Percentiles rank a stretch among this genome's conserved stretches.
These are phyloP conservation scores for Apotomis betuletana DNA, from an alignment of 2,888 invertebrate species.

Conservation along the genomic window DNA sequence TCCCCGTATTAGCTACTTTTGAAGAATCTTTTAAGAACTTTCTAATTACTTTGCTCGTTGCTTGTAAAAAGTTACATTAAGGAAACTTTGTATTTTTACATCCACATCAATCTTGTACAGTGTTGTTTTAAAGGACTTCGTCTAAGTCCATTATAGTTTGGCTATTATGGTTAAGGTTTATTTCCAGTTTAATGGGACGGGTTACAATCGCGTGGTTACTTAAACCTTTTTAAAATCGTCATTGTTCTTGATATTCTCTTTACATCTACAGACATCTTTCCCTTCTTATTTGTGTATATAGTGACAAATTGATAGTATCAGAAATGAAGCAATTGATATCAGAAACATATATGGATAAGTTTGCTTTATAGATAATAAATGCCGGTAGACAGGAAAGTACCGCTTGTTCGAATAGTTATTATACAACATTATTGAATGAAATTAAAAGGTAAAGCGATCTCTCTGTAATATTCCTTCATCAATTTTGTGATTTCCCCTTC, in stretches of 20 bases:
- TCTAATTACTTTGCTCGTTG: conserved; percentile 38
- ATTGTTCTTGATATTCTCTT: conserved; percentile 1
- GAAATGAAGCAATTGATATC: conserved; percentile 20
- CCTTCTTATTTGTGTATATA: background rate
- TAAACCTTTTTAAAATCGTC: background rate
- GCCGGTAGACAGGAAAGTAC: conserved; percentile 5
- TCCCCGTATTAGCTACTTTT: conserved; percentile 35
- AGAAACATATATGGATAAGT: conserved; percentile 3
- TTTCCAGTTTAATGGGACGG: too few relatives aligned
- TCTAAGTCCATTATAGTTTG: conserved; percentile 35
- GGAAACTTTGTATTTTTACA: conserved; percentile 42
- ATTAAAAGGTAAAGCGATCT: conserved; percentile 2
- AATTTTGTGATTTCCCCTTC: conserved; percentile 8
- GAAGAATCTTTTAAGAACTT: conserved; percentile 35
- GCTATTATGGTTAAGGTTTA: background rate
- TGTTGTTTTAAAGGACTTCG: conserved; percentile 33
- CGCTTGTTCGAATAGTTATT: background rate
- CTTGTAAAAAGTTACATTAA: conserved; percentile 41
- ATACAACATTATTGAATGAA: background rate
- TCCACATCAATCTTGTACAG: conserved; percentile 39
- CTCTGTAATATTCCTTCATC: conserved; percentile 3
- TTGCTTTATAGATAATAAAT: conserved; percentile 19
- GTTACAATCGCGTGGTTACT: too few relatives aligned
- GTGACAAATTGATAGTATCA: conserved; percentile 8
- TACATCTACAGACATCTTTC: background rate